Evolutionary conservation across 64 coral and sea anemone species (phyloP).

Genomic region (Acropora yongei): DNA sequence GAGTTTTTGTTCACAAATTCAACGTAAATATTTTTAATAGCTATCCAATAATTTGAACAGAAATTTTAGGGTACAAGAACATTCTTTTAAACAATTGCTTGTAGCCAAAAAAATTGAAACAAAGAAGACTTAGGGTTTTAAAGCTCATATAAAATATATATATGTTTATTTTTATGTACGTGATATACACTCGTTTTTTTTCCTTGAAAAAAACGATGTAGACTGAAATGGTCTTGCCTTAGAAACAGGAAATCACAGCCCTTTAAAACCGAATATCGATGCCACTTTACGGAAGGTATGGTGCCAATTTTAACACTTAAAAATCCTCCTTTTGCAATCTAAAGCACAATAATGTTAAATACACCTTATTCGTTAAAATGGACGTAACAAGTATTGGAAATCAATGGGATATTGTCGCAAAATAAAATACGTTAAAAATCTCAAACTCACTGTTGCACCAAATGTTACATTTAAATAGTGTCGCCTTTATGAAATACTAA

Average conservation of each 20-base stretch:
- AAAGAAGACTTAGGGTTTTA: not conserved
- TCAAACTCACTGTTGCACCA: too few species aligned
- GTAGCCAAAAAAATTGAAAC: not conserved
- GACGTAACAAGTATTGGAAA: too few species aligned
- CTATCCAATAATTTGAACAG: not conserved
- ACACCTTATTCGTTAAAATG: not conserved
- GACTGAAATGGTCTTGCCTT: not conserved
- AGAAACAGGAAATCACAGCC: not conserved
- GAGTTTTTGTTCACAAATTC: not conserved
- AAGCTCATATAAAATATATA: too few species aligned
- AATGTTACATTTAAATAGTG: too few species aligned
- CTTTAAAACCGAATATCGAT: too few species aligned
- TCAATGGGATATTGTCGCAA: too few species aligned
- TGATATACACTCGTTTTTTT: not conserved
- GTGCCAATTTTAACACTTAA: not conserved
- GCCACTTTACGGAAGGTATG: not conserved
- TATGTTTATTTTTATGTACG: not conserved
- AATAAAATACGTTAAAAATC: too few species aligned
- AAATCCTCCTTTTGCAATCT: not conserved
- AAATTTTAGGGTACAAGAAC: slow-evolving; percentile 26
- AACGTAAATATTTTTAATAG: slow-evolving; percentile 11
- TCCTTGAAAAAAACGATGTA: not conserved
- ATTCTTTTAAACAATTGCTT: not conserved
- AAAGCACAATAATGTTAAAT: not conserved
- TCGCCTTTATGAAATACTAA: too few species aligned